Base-by-base conservation (phyloP, 2,888 invertebrate species). In the Cosmopolites sordidus region DNA sequence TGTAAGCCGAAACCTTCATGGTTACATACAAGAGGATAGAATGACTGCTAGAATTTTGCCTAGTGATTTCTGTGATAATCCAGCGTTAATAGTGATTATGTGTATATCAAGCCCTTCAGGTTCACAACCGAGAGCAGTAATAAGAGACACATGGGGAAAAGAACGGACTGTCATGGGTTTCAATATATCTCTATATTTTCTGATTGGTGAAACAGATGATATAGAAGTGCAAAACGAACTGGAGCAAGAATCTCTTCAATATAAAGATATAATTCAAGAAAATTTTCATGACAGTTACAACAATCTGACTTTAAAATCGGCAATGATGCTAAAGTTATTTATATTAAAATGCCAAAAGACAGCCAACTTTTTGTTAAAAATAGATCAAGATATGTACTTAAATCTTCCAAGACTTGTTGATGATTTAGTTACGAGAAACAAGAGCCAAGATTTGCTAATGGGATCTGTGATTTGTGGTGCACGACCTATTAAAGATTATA, bases 361-460 rank as follows among this genome's bases (percentile, higher is more conserved):
- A 30, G 60, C 69, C 12, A 68, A 63, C 43, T 92, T 83, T 75
- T 77, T 92, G 16, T 78, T 92, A 71, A 92, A 92, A 76, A 86
- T 88, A 2, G 92, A 92, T 61, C 92, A 92, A 62, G 92, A 92
- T 64, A 89, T 89, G 76, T 92, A 87, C 68, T 81, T 92, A 1
- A 90, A 91, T 71, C 76, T 91, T 47, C 62, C 62, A 9, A 55
- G 48, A 16, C 46, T 64, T 12, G 16, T 64, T 1, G 52, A 63
- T 17, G 62, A 65, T 53, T 59, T 73, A 41, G 48, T 48, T 17
- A 58, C 54, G 14, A 63, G 58, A 45, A 67, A 65, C 53, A 58
- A 58, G 6, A 63, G 64, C 16, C 64, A 76, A 43, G 79, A 79
- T 22, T 66, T 87, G 55, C 73, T 92, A 41, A 78, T 86, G 9